Percentiles rank a stretch among this genome's conserved stretches.
phyloP scores from a whole-genome alignment of 2,888 invertebrate genomes.

The Pammene fasciana region DNA sequence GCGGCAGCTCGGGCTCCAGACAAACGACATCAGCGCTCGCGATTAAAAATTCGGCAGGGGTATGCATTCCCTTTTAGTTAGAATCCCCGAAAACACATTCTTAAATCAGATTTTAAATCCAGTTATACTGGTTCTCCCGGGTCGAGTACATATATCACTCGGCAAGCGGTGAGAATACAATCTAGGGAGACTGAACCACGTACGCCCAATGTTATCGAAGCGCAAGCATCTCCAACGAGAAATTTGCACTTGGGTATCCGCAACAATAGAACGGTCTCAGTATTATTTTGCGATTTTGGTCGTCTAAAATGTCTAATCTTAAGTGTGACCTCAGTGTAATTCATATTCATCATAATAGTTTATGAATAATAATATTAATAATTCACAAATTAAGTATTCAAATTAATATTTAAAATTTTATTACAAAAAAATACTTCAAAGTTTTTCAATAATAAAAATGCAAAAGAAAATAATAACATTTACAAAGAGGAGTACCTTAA shows the following conservation, averaged over 20 bases:
- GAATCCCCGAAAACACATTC: background rate
- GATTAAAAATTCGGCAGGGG: slow-evolving; percentile 65
- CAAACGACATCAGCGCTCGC: slow-evolving; percentile 58
- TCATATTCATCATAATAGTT: too few species aligned
- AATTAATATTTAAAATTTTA: too few species aligned
- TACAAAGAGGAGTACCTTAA: slow-evolving; percentile 9
- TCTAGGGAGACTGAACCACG: slow-evolving; percentile 48
- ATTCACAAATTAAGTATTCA: too few species aligned
- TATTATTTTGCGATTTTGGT: background rate
- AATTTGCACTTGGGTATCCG: slow-evolving; percentile 10
- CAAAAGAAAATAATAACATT: background rate
- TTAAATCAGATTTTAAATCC: background rate
- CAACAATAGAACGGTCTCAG: slow-evolving; percentile 5
- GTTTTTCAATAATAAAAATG: background rate
- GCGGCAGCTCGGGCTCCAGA: slow-evolving; percentile 44
- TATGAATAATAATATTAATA: too few species aligned
- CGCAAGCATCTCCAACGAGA: slow-evolving; percentile 42
- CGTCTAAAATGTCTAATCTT: too few species aligned
- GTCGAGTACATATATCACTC: background rate
- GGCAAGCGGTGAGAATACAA: slow-evolving; percentile 2
- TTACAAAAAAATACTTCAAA: too few species aligned
- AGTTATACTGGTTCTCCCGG: background rate
- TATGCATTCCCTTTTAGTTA: background rate
- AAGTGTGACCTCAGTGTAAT: too few species aligned
- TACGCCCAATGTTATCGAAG: slow-evolving; percentile 52